A percentile compares a stretch with the other conserved stretches of the same genome.
Evolutionary conservation across 2,113 vertebrate species (phyloP).

Genomic region (Etia nguti): DNA sequence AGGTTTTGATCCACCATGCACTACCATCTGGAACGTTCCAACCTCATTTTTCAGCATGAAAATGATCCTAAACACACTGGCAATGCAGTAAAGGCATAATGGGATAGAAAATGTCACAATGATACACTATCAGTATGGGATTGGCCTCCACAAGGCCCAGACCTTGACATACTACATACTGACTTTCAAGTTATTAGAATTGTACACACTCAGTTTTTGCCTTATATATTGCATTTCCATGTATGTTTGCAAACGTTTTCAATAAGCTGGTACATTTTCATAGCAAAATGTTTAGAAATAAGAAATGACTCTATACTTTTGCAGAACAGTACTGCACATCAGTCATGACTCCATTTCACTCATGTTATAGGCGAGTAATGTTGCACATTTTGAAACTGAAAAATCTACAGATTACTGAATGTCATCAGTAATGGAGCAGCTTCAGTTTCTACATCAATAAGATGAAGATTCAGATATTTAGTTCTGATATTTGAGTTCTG

Average conservation of each 20-base stretch:
- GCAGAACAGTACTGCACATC: not conserved
- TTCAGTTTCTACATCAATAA: not conserved
- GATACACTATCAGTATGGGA: not conserved
- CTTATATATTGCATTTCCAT: accelerated
- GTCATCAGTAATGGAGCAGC: not conserved
- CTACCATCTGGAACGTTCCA: not conserved
- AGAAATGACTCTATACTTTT: not conserved
- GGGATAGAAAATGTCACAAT: not conserved
- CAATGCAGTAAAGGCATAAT: not conserved
- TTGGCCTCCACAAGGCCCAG: not conserved
- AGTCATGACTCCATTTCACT: not conserved
- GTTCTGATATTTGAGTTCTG: not conserved
- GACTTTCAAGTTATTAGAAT: not conserved
- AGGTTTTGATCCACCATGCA: not conserved
- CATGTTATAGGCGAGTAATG: not conserved
- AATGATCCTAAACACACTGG: accelerated
- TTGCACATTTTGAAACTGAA: not conserved
- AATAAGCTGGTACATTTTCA: not conserved
- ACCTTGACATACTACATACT: not conserved
- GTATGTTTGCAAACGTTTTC: not conserved
- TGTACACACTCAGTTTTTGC: not conserved
- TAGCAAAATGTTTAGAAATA: not conserved
- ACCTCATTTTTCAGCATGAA: not conserved
- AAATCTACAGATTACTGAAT: not conserved
- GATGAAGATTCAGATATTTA: not conserved